Conservation (phyloP, 2,888 invertebrate species). For the Tryphoninae sp. region DNA sequence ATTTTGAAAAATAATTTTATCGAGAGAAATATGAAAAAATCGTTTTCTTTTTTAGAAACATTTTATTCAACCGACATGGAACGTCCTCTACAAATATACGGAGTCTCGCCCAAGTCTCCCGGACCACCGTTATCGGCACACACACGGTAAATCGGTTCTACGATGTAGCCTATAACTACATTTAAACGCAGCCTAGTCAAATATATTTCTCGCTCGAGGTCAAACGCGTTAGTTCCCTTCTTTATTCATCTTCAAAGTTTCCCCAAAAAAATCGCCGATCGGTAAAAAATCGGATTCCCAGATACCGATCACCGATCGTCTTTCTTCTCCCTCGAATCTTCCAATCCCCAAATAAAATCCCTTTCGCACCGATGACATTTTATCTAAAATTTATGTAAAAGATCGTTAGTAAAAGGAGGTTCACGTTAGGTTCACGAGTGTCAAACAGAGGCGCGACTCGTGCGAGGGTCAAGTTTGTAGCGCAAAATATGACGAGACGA, state of each 20-base stretch:
- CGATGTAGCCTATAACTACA: slow-evolving; percentile 13
- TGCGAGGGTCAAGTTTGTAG: not conserved
- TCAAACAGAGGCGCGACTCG: not conserved
- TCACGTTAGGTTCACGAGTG: not conserved
- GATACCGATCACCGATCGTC: no score
- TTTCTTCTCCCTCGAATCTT: no score
- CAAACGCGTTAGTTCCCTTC: no score
- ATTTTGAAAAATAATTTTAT: no score
- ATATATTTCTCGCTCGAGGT: no score
- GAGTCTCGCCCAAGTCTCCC: slow-evolving; percentile 36
- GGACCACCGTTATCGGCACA: slow-evolving; percentile 60
- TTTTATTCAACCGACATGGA: slow-evolving; percentile 17
- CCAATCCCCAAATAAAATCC: no score
- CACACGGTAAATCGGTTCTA: slow-evolving; percentile 42
- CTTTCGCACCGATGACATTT: no score
- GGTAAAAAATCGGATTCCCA: no score
- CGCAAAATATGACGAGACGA: slow-evolving; percentile 7
- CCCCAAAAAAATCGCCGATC: no score
- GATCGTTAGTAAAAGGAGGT: not conserved
- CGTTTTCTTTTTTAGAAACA: not conserved
- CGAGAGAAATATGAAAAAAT: not conserved
- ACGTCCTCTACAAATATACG: slow-evolving; percentile 16
- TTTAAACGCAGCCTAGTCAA: not conserved
- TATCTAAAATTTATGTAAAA: not conserved
- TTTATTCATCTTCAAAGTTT: no score